Evolutionary conservation across 2,113 vertebrate genomes (phyloP).

Genomic region (western clawed frog (Xenopus tropicalis)): DNA sequence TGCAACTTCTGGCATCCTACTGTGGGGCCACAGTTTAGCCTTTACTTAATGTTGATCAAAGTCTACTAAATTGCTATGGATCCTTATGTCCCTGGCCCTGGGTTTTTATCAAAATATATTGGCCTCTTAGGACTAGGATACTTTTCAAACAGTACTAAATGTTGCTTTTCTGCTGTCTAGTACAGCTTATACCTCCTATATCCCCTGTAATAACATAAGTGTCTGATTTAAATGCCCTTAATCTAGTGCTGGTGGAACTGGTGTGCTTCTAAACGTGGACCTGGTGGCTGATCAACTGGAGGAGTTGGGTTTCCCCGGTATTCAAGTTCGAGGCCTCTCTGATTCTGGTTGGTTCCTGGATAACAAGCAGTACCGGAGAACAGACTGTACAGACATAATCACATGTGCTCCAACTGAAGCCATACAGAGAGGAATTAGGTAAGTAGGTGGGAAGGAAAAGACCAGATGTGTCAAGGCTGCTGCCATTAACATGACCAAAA

Average conservation of each 20-base stretch:
- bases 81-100: too few relatives aligned
- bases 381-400: constrained; percentile 83
- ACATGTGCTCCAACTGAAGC: constrained; percentile 89
- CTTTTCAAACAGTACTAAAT: too few relatives aligned
- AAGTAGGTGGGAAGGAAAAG: constrained; percentile 29
- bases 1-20: too few relatives aligned
- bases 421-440: constrained; percentile 94
- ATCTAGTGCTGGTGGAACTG: constrained; percentile 88
- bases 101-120: too few relatives aligned
- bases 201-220: too few relatives aligned
- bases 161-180: too few relatives aligned
- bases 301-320: constrained; percentile 76
- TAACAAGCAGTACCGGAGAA: constrained; percentile 89
- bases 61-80: too few relatives aligned
- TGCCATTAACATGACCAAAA: too few relatives aligned
- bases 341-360: constrained; percentile 98
- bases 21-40: too few relatives aligned
- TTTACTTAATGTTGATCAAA: too few relatives aligned
- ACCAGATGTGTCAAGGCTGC: neutral
- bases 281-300: constrained; percentile 85
- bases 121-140: too few relatives aligned
- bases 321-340: constrained; percentile 90
- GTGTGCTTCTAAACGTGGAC: constrained; percentile 93
- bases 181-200: too few relatives aligned
- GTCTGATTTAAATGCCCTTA: constrained; percentile 1